These are phyloP conservation scores for Anser brachyrhynchus DNA, from an alignment of 2,113 vertebrate species.

Conservation along the genomic window DNA sequence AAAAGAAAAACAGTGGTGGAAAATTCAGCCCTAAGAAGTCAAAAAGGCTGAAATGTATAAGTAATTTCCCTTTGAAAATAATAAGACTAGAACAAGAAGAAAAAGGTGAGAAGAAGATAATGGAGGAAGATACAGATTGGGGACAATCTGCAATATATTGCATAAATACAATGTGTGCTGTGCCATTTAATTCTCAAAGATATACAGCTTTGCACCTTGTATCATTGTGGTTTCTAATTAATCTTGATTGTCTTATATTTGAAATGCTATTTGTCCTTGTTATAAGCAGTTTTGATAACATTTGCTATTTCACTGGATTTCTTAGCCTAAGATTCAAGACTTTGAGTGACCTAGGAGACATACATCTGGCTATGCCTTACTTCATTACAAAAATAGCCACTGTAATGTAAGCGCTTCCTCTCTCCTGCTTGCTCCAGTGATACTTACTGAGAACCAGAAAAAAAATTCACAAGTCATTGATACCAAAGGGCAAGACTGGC, in stretches of 20 bases:
- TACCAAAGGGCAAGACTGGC: background rate
- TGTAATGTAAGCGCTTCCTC: background rate
- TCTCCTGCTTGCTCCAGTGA: background rate
- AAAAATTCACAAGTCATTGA: background rate
- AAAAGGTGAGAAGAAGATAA: background rate
- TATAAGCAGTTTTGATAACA: background rate
- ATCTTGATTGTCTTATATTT: constrained; percentile 12
- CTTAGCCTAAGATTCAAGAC: background rate
- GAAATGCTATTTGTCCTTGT: constrained; percentile 7
- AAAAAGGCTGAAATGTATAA: background rate
- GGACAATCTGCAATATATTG: background rate
- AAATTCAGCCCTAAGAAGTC: background rate
- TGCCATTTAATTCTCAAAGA: background rate
- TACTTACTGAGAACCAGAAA: background rate
- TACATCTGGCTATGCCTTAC: background rate
- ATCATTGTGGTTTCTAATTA: background rate
- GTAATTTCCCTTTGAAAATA: background rate
- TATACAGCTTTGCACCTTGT: background rate
- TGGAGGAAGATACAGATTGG: background rate
- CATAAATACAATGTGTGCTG: background rate
- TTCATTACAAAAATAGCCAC: background rate
- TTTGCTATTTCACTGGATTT: constrained; percentile 24
- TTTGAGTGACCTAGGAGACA: background rate
- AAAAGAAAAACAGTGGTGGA: fast-evolving
- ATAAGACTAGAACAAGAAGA: background rate